phyloP scores from a whole-genome alignment of 2,113 vertebrate species.

The Nannobrachium achirus region DNA sequence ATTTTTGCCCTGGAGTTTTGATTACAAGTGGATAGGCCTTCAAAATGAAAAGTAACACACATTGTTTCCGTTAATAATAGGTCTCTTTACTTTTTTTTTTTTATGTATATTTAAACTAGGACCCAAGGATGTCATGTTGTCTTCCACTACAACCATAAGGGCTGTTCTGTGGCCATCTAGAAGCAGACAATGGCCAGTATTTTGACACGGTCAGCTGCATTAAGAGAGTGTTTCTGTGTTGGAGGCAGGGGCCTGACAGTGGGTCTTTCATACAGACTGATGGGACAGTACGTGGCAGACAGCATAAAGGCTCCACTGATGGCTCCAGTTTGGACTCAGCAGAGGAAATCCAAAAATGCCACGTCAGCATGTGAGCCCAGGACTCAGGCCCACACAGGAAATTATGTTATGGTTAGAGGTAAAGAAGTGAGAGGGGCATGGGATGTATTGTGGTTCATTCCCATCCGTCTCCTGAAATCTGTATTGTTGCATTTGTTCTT shows the following conservation, averaged over 20 bases:
- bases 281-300: background rate
- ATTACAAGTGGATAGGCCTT: too few relatives aligned
- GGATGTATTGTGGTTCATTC: background rate
- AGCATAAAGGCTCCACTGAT: slow-evolving; percentile 15
- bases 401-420: slow-evolving; percentile 8
- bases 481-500: too few relatives aligned
- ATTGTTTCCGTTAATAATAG: too few relatives aligned
- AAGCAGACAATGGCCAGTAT: background rate
- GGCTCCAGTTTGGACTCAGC: background rate
- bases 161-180: background rate
- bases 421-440: background rate
- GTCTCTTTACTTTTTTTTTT: too few relatives aligned
- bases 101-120: too few relatives aligned
- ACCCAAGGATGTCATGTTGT: background rate
- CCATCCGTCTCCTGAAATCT: too few relatives aligned
- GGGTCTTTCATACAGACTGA: background rate
- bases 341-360: slow-evolving; percentile 8
- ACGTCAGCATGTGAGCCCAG: background rate
- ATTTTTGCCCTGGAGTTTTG: too few relatives aligned
- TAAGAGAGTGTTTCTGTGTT: background rate
- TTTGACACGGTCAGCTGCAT: background rate
- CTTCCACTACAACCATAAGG: background rate
- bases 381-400: slow-evolving; percentile 17
- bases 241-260: background rate
- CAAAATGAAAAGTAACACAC: too few relatives aligned